Base-by-base conservation (phyloP, 2,797 vertebrate species). In the Ispidina lecontei region DNA sequence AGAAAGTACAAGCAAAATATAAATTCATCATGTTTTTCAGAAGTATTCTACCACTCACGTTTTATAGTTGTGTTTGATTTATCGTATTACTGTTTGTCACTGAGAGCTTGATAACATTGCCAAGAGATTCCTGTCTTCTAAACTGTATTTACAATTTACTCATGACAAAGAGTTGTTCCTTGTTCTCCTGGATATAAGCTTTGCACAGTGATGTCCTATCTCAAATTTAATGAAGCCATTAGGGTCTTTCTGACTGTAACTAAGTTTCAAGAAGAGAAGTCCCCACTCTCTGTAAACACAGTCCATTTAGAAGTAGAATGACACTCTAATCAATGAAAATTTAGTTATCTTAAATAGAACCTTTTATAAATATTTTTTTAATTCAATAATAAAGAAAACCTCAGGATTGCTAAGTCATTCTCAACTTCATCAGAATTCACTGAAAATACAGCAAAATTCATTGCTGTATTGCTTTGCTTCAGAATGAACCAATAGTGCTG, bases 201-300 rank as follows among this genome's bases (percentile, higher is more conserved):
- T 89, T 47, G 39, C 65, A 55, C 29, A 29, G 37, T 19, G 26
- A 33, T 93, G 47, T 69, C 90, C 81, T 80, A 55, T 25, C 39
- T 90, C 31, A 74, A 54, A 77, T 20, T 29, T 68, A 87, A 90
- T 85, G 78, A 84, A 85, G 44, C 37, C 79, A 85, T 69, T 73
- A 74, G 65, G 65, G 46, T 95, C 69, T 93, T 93, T 44, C 82
- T 77, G 76, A 39, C 43, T n/a, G 9, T 91, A 94, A 91, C 39
- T 46, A 54, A 71, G 29, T 83, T 95, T 80, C 12, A 64, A 46
- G 51, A 87, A 68, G 15, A 76, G 64, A 91, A 73, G 23, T 51
- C 64, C 84, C 44, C 26, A 73, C 52, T 89, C 33, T 80, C 41
- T 54, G 33, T 58, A 89, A 94, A 67, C 43, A 65, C 43, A 72